Conservation (phyloP, 2,113 vertebrate species). For the Chionis minor region DNA sequence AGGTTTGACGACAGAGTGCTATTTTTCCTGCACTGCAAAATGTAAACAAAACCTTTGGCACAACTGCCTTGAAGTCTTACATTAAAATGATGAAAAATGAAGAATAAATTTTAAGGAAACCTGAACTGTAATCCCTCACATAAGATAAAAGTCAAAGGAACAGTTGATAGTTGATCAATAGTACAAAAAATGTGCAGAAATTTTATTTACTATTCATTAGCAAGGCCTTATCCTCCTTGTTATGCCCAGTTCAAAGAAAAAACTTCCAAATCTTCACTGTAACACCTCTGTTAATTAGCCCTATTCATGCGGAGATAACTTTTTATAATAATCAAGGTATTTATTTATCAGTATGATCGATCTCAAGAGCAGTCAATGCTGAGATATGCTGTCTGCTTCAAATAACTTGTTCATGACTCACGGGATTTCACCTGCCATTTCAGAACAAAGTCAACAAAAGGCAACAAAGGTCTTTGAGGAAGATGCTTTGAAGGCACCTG, state of each 20-base stretch:
- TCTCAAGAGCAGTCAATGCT: neutral
- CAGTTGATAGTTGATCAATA: neutral
- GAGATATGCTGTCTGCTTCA: neutral
- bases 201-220: neutral
- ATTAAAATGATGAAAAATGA: neutral
- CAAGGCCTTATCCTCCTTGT: neutral
- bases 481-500: neutral
- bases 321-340: neutral
- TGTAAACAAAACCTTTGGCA: neutral
- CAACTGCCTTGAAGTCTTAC: neutral
- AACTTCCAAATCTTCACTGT: neutral
- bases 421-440: neutral
- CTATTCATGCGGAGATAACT: neutral
- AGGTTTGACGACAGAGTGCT: neutral
- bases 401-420: neutral
- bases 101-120: neutral
- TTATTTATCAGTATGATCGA: fast-evolving
- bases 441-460: neutral
- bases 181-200: fast-evolving
- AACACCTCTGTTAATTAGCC: neutral
- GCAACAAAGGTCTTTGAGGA: neutral
- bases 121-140: neutral
- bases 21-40: neutral
- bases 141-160: neutral
- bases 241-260: neutral